Evolutionary conservation across 2,797 vertebrate species (phyloP), one percentile per base, ranked within the genome.

Genomic region (Oryzias sinensis): DNA sequence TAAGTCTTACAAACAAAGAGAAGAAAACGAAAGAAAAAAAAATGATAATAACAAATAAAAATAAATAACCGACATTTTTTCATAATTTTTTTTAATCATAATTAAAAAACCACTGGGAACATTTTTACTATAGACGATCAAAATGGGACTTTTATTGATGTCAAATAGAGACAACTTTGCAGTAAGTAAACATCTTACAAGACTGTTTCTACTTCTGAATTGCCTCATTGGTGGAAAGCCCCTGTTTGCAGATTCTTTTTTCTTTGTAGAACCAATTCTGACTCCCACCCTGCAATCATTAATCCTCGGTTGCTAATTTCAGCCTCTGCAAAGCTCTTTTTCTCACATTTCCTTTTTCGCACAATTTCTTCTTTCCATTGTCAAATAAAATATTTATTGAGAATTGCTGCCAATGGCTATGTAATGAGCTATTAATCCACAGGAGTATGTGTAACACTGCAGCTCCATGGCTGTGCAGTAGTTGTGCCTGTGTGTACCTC

Each of bases 361-460:
- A 16, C 4, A 1, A 22, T 52, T 53, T 53, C 20, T 52, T 53
- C 20, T 49, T 45, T 27, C n/a, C 15, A 1, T 46, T 14, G 45
- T 24, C 37, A 46, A 53, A 46, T 63, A 52, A 65, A 77, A 77
- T 74, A 81, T 78, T 78, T 62, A 74, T 68, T 0, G 14, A 57
- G 72, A 72, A 77, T 70, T 59, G 65, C 70, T 68, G 74, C 57
- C 53, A 6, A 62, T 59, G 72, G 71, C 81, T 78, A 55, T 75
- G 59, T 79, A 84, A 89, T 87, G 76, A 86, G 74, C 82, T 81
- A 86, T 84, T 82, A 80, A 84, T 84, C 75, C 57, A 60, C 54
- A 56, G 15, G 45, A 80, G 74, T 64, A 63, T 62, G 70, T 80
- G 77, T 67, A 11, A 70, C 81, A 83, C 79, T 79, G 82, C 80